Evolutionary conservation across 2,888 invertebrate genomes (phyloP), one percentile per base, ranked within the genome.

Genomic region (Steinernema carpocapsae): DNA sequence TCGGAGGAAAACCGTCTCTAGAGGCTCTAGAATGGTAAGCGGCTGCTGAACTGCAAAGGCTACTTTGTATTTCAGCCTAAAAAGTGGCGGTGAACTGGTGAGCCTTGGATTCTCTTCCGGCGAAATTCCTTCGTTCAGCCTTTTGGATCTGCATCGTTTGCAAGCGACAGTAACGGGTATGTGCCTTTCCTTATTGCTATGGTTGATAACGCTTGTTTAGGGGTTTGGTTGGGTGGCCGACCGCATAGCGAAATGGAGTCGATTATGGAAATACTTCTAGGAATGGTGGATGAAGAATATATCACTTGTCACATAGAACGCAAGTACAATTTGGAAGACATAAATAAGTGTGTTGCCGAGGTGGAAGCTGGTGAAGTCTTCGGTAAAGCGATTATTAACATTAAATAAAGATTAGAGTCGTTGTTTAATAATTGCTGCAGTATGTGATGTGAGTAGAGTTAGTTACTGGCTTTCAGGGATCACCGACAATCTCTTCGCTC

Each of bases 211-310:
- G 26, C n/a, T n/a, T 73, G 43, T 70, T 70, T 56, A 74, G 81
- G 78, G 4, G 64, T 81, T 17, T 81, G 81, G 81, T 56, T 81
- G 42, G 78, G 81, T 52, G 81, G 78, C 1, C 73, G 76, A 12
- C 72, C 70, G 6, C 46, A 70, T 19, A 32, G 70, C 17, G 77
- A 82, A 24, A 76, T 78, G 19, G 74, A 78, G 17, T 37, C 70
- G 51, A 73, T 77, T 10, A 71, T 92, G 24, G 88, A 89, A 52
- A 91, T 92, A 85, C 90, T 91, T 3, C 88, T 92, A 75, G 90
- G 91, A 78, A 90, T 92, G 86, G 90, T 91, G 43, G 90, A 91
- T 77, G 91, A 92, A 79, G 91, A 91, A 26, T 88, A 91, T n/a
- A 90, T 92, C 74, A 89, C 88, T 19, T 92, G 92, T 0, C 89